Evolutionary conservation across 2,113 vertebrate species (phyloP).

Genomic region (Oryzias woworae): DNA sequence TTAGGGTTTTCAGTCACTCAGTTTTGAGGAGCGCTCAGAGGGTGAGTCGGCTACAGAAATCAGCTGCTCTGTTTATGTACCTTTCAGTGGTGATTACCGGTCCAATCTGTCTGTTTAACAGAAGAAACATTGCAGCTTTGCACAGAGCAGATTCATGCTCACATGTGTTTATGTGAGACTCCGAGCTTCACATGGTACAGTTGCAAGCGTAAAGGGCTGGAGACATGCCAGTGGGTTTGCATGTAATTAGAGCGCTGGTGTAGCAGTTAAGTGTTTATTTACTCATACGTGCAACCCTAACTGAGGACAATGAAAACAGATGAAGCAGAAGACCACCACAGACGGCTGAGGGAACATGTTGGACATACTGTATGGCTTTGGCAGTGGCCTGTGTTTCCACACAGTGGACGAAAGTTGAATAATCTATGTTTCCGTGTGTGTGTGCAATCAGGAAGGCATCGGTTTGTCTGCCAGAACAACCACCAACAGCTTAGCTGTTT

Average conservation of each 20-base stretch:
- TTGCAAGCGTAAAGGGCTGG: constrained; percentile 58
- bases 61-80: constrained; percentile 86
- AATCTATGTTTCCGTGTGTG: constrained; percentile 44
- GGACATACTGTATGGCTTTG: constrained; percentile 51
- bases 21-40: constrained; percentile 37
- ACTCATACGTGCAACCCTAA: constrained; percentile 47
- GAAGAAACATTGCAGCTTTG: constrained; percentile 65
- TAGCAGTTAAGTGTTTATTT: constrained; percentile 71
- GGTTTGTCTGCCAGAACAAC: constrained; percentile 16
- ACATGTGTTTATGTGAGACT: constrained; percentile 37
- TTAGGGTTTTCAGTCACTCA: constrained; percentile 70
- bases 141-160: constrained; percentile 36
- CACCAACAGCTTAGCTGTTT: too few species aligned
- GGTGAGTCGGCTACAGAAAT: constrained; percentile 74
- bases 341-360: constrained; percentile 56
- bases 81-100: constrained; percentile 86
- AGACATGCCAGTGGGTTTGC: constrained; percentile 46
- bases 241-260: constrained; percentile 48
- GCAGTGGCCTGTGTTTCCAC: constrained; percentile 51
- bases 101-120: constrained; percentile 75
- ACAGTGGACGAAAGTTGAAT: constrained; percentile 34
- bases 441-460: constrained; percentile 49
- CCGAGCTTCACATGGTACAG: constrained; percentile 52
- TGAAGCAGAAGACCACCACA: constrained; percentile 65
- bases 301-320: constrained; percentile 57